Evolutionary conservation across 1,140 invertebrate species (phyloP), one percentile per base, ranked within the genome.

Genomic region (Nilaparvata lugens): DNA sequence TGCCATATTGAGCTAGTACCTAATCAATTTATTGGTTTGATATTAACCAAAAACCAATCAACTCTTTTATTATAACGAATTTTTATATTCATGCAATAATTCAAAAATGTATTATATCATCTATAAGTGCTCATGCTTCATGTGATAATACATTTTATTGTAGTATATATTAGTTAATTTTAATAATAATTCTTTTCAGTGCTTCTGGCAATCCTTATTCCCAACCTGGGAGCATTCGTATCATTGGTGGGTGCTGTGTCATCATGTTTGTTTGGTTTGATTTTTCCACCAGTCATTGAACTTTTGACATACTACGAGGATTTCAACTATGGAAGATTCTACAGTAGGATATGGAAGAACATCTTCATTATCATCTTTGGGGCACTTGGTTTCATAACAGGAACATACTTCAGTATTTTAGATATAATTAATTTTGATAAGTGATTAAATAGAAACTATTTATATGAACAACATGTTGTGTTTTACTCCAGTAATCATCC

Each of bases 271-370:
- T 75, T 95, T 52, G 91, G 91, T 0, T 78, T 96, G 1, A 79
- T 96, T 11, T 88, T 95, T 66, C 93, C 93, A 1, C 87, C 92
- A 3, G 73, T 94, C 14, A 84, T 95, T 48, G 89, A 95, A 65
- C 79, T 93, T 56, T 75, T 87, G 0, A 75, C 81, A 0, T 73
- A 74, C 28, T 78, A 74, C 62, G 55, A 62, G 14, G 16, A 42
- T 16, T 55, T 43, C n/a, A 55, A 55, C n/a, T 24, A 57, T 9
- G 55, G 55, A 0, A 19, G n/a, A 4, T 48, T 48, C 54, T 28
- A 48, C 13, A 57, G 60, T 40, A 14, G 43, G 16, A 38, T 62
- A 14, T 62, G 40, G 24, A 60, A 62, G 35, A 56, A 62, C 54
- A 7, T 57, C 2, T 11, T 35, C 38, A 62, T 62, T 19, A 38